Evolutionary conservation across 92 coral and sea anemone species (phyloP), one percentile per base, ranked within the genome.

Genomic region (Palythoa caribaeorum): DNA sequence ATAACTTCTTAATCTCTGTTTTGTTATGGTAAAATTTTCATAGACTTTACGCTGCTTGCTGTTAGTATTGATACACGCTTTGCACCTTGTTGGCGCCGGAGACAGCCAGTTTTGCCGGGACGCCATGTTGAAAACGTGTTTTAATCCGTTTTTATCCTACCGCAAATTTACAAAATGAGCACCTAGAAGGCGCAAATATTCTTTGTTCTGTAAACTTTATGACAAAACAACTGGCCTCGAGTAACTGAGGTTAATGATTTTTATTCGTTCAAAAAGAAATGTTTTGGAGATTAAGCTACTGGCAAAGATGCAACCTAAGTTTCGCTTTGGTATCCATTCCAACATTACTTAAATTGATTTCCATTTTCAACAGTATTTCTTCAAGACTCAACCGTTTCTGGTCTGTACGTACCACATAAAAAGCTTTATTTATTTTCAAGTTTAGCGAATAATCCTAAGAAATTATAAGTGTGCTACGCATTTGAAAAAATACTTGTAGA

Each of bases 71-170:
- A 7, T 44, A 71, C 86, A 81, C 57, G 86, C 86, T 81, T 81
- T 81, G 40, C 86, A 68, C 86, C 78, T 77, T 68, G 83, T 87
- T 76, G 90, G 90, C 90, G 90, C 90, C 90, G 84, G 72, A 77
- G 90, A 62, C 83, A 65, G 76, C 69, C 51, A 78, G 84, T 68
- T 65, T 65, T 88, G 80, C 76, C 86, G 76, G 37, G 90, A 62
- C 92, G 94, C 98, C 98, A 93, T 93, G 68, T 87, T 90, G 90
- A 93, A 92, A 87, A 93, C 16, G 98, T 93, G 96, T 93, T 40
- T 91, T 95, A 95, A 95, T 95, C 98, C 98, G 57, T 91, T 88
- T 76, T 79, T 73, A 39, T 69, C 84, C 89, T 89, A 92, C 90
- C 86, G 76, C 86, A 81, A 81, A 71, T 21, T 81, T 68, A 38